Evolutionary conservation across 2,797 vertebrate genomes (phyloP).

Genomic region (Typhlichthys subterraneus): DNA sequence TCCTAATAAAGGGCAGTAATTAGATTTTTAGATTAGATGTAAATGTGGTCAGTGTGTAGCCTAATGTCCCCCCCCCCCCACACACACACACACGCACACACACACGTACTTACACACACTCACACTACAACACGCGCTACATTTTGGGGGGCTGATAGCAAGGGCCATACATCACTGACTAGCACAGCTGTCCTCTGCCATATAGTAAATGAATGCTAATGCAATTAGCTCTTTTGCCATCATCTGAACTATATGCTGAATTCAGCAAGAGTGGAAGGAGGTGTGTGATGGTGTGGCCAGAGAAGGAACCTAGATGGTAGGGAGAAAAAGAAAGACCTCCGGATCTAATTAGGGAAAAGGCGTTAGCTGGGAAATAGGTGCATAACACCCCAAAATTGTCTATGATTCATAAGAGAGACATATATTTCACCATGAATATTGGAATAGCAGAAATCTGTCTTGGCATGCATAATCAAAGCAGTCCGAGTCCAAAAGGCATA

Average conservation of each 20-base stretch:
- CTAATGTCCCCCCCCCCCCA: not conserved
- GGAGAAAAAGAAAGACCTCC: constrained; percentile 50
- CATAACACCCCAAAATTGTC: constrained; percentile 55
- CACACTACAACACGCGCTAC: not conserved
- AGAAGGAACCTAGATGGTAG: constrained; percentile 28
- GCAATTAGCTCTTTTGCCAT: constrained; percentile 75
- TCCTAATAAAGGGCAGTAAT: not conserved
- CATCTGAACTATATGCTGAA: constrained; percentile 53
- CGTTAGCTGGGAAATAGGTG: constrained; percentile 62
- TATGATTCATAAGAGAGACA: constrained; percentile 56
- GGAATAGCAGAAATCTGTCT: constrained; percentile 37
- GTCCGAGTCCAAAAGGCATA: constrained; percentile 32
- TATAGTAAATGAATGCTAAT: constrained; percentile 76
- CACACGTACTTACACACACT: constrained; percentile 8
- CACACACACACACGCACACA: constrained; percentile 10
- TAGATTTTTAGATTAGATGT: not conserved
- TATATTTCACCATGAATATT: constrained; percentile 65
- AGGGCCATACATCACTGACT: constrained; percentile 48
- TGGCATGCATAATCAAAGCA: constrained; percentile 48
- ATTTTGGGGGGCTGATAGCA: constrained; percentile 26
- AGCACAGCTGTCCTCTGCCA: constrained; percentile 68
- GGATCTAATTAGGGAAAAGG: constrained; percentile 70
- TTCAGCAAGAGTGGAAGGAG: constrained; percentile 39
- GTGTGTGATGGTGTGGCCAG: constrained; percentile 2
- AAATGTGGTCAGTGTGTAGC: not conserved